Percentiles rank a stretch among this genome's conserved stretches.
phyloP scores from a whole-genome alignment of 2,888 invertebrate species.

The Anthophora plumipes region DNA sequence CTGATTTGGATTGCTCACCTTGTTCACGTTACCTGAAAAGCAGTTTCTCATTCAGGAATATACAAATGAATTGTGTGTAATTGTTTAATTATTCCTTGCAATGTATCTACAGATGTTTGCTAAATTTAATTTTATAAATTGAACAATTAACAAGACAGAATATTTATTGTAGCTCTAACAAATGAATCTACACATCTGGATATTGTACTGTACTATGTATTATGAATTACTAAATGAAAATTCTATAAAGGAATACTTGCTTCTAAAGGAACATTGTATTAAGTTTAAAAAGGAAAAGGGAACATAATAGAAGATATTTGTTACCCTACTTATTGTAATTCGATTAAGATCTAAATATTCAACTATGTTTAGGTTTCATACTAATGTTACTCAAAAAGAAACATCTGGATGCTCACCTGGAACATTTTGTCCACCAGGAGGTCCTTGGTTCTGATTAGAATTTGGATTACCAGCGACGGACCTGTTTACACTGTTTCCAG shows the following conservation, averaged over 20 bases:
- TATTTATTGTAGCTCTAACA: not conserved
- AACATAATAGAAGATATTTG: no score
- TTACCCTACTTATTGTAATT: no score
- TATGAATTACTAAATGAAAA: no score
- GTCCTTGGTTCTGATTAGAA: conserved; percentile 80
- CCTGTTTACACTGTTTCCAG: conserved; percentile 80
- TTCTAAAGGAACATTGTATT: no score
- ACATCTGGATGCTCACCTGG: conserved; percentile 70
- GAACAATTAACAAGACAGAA: not conserved
- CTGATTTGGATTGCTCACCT: conserved; percentile 85
- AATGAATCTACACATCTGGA: not conserved
- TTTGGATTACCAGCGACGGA: conserved; percentile 79
- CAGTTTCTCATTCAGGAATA: not conserved
- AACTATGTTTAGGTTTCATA: not conserved
- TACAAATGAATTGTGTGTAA: not conserved
- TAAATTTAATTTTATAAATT: not conserved
- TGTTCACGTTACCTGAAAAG: conserved; percentile 80
- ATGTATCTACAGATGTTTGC: no score
- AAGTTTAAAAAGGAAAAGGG: no score
- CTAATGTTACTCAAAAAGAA: not conserved
- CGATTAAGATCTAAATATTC: no score
- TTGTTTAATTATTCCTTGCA: conserved; percentile 1
- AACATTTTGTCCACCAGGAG: conserved; percentile 78
- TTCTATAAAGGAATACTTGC: no score
- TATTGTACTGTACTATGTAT: no score